Conservation (phyloP, 2,797 vertebrate genomes). For the Cyclopterus lumpus region DNA sequence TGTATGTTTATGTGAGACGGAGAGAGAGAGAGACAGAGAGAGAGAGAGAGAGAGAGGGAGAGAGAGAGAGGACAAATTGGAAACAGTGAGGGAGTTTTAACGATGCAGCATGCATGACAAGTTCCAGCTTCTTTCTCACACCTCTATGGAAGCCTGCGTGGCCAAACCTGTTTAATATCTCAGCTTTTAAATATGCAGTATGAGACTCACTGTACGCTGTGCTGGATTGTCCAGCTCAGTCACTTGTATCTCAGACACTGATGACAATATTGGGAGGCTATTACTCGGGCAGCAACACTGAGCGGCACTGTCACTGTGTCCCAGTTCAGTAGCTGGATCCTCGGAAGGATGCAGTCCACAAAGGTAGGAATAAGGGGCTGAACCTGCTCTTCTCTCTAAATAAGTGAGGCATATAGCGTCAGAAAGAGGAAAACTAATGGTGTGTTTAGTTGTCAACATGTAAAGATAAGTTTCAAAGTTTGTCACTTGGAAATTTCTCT, state of each 20-base stretch:
- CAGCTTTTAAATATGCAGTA: slow-evolving; percentile 35
- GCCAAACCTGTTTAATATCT: slow-evolving; percentile 34
- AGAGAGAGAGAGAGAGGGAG: slow-evolving; percentile 6
- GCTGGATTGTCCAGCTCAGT: slow-evolving; percentile 21
- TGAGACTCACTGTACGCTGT: background rate
- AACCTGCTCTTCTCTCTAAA: background rate
- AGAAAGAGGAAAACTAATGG: background rate
- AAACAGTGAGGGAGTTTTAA: slow-evolving; percentile 68
- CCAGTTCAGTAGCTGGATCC: slow-evolving; percentile 18
- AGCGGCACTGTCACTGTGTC: slow-evolving; percentile 15
- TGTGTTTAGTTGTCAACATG: background rate
- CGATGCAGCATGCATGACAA: slow-evolving; percentile 75
- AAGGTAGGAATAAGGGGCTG: background rate
- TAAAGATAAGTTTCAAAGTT: slow-evolving; percentile 6
- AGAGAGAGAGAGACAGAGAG: slow-evolving; percentile 22
- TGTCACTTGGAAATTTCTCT: background rate
- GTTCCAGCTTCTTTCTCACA: slow-evolving; percentile 66
- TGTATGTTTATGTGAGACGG: slow-evolving; percentile 20
- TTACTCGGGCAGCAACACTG: slow-evolving; percentile 5
- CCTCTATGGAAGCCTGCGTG: slow-evolving; percentile 48
- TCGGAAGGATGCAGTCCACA: slow-evolving; percentile 6
- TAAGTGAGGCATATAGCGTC: background rate
- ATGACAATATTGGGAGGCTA: slow-evolving; percentile 20
- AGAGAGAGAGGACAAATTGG: slow-evolving; percentile 39
- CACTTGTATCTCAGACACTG: slow-evolving; percentile 1